Conservation (phyloP, 2,113 vertebrate species). For the Vanacampus margaritifer region DNA sequence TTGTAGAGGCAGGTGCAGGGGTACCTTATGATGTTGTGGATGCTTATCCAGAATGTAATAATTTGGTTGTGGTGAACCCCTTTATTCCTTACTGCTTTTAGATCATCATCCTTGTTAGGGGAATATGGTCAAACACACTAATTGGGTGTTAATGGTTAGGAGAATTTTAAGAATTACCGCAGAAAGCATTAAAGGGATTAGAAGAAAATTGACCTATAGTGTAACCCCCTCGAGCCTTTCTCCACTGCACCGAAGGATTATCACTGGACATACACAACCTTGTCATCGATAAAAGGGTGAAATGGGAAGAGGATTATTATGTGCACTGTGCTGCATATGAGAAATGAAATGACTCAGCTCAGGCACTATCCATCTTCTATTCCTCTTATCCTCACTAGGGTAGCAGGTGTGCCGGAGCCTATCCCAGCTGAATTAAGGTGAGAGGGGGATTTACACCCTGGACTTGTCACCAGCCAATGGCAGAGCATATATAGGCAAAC, state of each 20-base stretch:
- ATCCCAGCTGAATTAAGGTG: background rate
- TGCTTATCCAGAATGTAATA: background rate
- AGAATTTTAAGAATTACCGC: conserved; percentile 47
- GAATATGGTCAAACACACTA: conserved; percentile 23
- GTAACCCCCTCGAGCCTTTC: conserved; percentile 18
- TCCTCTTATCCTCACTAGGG: background rate
- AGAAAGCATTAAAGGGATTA: conserved; percentile 60
- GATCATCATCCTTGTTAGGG: conserved; percentile 4
- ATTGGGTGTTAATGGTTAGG: conserved; percentile 35
- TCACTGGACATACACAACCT: conserved; percentile 2
- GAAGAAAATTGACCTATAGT: conserved; percentile 39
- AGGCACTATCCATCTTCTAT: background rate
- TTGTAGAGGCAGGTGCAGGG: background rate
- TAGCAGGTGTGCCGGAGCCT: background rate
- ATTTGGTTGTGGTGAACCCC: background rate
- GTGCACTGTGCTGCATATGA: conserved; percentile 26
- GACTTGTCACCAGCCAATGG: background rate
- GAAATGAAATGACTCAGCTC: conserved; percentile 37
- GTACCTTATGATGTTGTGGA: too few species aligned
- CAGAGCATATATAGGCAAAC: background rate
- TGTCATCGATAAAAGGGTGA: conserved; percentile 36
- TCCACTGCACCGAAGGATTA: conserved; percentile 48
- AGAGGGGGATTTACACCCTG: background rate
- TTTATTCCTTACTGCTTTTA: conserved; percentile 13
- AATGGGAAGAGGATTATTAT: conserved; percentile 44